Percentiles rank a stretch among this genome's conserved stretches.
Evolutionary conservation across 53 echinoderm and acorn worm genomes (phyloP).

Genomic region (Paracentrotus lividus): DNA sequence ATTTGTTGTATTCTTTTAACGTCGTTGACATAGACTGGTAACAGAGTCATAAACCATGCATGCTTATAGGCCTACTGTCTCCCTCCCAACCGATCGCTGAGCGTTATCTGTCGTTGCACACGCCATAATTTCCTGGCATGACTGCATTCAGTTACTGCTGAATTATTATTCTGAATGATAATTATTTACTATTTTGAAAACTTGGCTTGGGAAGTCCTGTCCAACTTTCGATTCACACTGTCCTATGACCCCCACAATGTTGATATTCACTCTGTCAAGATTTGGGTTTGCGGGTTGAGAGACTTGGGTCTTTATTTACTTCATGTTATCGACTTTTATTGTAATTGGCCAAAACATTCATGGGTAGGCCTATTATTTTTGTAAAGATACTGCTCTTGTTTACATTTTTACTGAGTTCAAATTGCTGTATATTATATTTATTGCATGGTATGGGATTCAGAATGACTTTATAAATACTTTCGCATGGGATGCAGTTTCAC

Average conservation of each 20-base stretch:
- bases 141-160: too few species aligned
- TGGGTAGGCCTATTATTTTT: neutral
- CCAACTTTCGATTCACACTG: too few species aligned
- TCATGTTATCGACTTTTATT: too few species aligned
- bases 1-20: constrained; percentile 44
- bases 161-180: too few species aligned
- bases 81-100: neutral
- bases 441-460: neutral
- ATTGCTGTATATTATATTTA: neutral
- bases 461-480: neutral
- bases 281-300: neutral
- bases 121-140: too few species aligned
- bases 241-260: too few species aligned
- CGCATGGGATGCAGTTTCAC: neutral
- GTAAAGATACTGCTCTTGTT: neutral
- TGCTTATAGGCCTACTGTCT: neutral
- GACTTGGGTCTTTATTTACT: neutral
- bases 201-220: too few species aligned
- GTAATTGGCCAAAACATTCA: too few species aligned
- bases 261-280: neutral
- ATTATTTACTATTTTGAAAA: too few species aligned
- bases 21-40: constrained; percentile 20
- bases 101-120: too few species aligned
- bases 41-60: neutral
- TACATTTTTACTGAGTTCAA: neutral